A percentile compares a stretch with the other conserved stretches of the same genome.
Evolutionary conservation across 2,888 invertebrate genomes (phyloP).

Genomic region (Drosophila pseudotakahashii): DNA sequence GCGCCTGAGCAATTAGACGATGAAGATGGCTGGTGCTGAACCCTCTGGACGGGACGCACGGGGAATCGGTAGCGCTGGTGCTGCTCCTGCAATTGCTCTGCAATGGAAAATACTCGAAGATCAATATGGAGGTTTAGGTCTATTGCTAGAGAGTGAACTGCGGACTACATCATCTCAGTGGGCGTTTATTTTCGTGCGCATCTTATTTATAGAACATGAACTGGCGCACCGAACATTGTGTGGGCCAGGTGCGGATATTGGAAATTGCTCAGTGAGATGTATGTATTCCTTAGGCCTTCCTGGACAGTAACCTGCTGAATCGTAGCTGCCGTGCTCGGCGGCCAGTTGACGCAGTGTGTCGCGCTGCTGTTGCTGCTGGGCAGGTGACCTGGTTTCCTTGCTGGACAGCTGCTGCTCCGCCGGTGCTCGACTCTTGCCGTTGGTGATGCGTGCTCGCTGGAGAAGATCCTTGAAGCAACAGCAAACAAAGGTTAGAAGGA

Average conservation of each 20-base stretch:
- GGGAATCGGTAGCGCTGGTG: slow-evolving; percentile 83
- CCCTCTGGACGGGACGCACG: slow-evolving; percentile 83
- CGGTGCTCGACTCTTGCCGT: slow-evolving; percentile 40
- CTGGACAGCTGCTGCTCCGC: slow-evolving; percentile 36
- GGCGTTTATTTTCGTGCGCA: slow-evolving; percentile 68
- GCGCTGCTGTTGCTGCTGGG: slow-evolving; percentile 52
- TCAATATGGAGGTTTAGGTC: slow-evolving; percentile 10
- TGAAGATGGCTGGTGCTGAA: slow-evolving; percentile 64
- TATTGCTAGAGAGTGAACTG: slow-evolving; percentile 44
- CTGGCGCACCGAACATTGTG: slow-evolving; percentile 60
- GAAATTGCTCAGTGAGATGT: slow-evolving; percentile 23
- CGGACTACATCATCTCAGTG: slow-evolving; percentile 58
- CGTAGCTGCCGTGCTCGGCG: slow-evolving; percentile 62
- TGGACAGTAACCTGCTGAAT: slow-evolving; percentile 56
- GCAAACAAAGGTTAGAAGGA: slow-evolving; percentile 57
- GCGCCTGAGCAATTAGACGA: slow-evolving; percentile 28
- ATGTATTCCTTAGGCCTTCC: background rate
- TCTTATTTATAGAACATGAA: slow-evolving; percentile 70
- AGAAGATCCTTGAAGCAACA: slow-evolving; percentile 80
- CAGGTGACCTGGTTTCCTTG: slow-evolving; percentile 18
- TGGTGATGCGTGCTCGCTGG: slow-evolving; percentile 64
- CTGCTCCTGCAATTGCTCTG: slow-evolving; percentile 80
- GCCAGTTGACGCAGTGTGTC: slow-evolving; percentile 61
- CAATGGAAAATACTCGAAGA: slow-evolving; percentile 35
- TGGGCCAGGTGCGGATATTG: slow-evolving; percentile 38